Base-by-base conservation (phyloP, 2,797 vertebrate genomes). In the Lagocephalus sceleratus region DNA sequence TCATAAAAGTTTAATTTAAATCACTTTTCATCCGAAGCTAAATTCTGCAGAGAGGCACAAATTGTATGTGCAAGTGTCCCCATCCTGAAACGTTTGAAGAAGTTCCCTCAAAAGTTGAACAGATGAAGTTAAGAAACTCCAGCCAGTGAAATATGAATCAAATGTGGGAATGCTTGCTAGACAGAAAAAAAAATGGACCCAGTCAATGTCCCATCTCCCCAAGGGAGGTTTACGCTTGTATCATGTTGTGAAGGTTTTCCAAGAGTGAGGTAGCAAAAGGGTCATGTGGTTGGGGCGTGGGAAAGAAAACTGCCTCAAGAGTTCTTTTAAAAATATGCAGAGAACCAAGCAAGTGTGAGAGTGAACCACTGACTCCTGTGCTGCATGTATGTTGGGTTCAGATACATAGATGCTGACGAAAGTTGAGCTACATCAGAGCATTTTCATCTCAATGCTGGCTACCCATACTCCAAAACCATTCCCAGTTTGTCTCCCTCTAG, bases 391-490 rank as follows among this genome's bases (percentile, higher is more conserved):
- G 54, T 62, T 22, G 65, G 60, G 59, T 50, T 45, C 29, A 55
- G 40, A 60, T 54, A 74, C 60, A 51, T 67, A 76, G 72, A 71
- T 2, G 57, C 23, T 17, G 45, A 15, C 43, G 54, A 55, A 45
- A 70, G 63, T 75, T 65, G 43, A 68, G 44, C 44, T 51, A 57
- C 39, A 42, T 19, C 16, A 40, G 45, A 53, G 48, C 1, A 41
- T 63, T 62, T 60, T 32, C 43, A 42, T 56, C 63, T 66, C 49
- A 46, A 50, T 8, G 2, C 57, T 48, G 54, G 66, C 76, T 79
- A 75, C 65, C 61, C 53, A 57, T 69, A 74, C 70, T 66, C 67
- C 47, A 65, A 68, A 82, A 73, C 72, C 58, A 51, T 59, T 68
- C 58, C 6, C 42, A 47, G 25, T 67, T 61, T 68, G 43, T 66